phyloP scores from a whole-genome alignment of 1,140 invertebrate species.

The Lasioglossum albipes region DNA sequence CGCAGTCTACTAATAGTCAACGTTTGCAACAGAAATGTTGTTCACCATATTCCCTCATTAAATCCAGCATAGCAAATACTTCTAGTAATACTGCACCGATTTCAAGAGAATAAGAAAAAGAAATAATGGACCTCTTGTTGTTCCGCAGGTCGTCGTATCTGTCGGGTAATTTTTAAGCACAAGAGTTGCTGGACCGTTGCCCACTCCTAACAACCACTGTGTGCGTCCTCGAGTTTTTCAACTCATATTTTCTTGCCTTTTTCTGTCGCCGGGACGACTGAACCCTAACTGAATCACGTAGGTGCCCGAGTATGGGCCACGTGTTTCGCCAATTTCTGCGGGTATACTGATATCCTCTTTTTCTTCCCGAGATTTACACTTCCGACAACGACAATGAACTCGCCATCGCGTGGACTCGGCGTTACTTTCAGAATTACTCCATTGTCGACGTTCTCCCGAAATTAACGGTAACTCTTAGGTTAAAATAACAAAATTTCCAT shows the following conservation, averaged over 20 bases:
- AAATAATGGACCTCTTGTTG: no score
- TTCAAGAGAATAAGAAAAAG: no score
- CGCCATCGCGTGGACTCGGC: constrained; percentile 59
- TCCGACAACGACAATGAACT: constrained; percentile 66
- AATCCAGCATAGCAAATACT: no score
- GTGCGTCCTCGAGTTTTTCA: not conserved
- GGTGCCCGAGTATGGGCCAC: constrained; percentile 51
- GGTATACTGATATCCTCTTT: constrained; percentile 19
- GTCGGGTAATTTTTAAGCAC: constrained; percentile 5
- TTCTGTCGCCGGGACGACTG: constrained; percentile 2
- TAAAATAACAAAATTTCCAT: no score
- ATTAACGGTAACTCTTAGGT: not conserved
- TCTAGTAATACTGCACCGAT: no score
- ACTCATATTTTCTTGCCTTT: constrained; percentile 16
- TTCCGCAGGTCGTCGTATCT: not conserved
- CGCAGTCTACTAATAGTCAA: no score
- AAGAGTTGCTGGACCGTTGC: constrained; percentile 2
- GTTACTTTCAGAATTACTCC: constrained; percentile 47
- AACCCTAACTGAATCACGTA: constrained; percentile 64
- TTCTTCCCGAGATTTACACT: constrained; percentile 60
- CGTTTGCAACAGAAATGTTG: no score
- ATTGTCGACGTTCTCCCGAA: not conserved
- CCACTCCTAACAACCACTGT: not conserved
- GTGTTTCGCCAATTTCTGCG: constrained; percentile 33
- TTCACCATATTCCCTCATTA: no score